Percentiles rank a stretch among this genome's conserved stretches.
phyloP scores from a whole-genome alignment of 2,888 invertebrate genomes.

The Cerastis leucographa region DNA sequence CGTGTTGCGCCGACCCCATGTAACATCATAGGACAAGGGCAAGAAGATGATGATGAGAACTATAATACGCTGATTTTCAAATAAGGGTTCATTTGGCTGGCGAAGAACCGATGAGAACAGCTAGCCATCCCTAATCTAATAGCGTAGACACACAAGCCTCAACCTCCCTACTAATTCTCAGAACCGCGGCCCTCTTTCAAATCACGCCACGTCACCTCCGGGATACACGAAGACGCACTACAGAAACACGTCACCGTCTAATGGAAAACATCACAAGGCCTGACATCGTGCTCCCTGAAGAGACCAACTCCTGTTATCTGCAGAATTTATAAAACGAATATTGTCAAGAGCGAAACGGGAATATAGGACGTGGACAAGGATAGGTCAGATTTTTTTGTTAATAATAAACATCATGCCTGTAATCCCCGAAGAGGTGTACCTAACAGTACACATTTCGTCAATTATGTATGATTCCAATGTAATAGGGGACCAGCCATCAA shows the following conservation, averaged over 20 bases:
- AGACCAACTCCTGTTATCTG: slow-evolving; percentile 69
- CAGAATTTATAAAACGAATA: slow-evolving; percentile 67
- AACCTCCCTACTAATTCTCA: not conserved
- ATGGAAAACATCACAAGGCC: slow-evolving; percentile 82
- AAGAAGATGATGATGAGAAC: no score
- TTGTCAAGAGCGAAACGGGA: slow-evolving; percentile 39
- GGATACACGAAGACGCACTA: slow-evolving; percentile 73
- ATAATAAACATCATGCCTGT: no score
- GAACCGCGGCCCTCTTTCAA: slow-evolving; percentile 31
- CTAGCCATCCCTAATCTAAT: not conserved
- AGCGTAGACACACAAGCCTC: no score
- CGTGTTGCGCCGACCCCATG: no score
- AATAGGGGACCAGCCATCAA: no score
- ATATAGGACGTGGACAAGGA: not conserved
- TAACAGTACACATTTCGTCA: no score
- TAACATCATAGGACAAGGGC: no score
- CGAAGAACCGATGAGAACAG: not conserved
- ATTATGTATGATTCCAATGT: no score
- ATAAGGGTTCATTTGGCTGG: no score
- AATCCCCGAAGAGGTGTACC: no score
- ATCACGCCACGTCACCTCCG: slow-evolving; percentile 66
- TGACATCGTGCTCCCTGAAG: slow-evolving; percentile 76
- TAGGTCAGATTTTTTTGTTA: not conserved
- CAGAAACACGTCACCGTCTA: slow-evolving; percentile 79
- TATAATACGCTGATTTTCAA: no score